Evolutionary conservation across 2,113 vertebrate species (phyloP), one percentile per base, ranked within the genome.

Genomic region (Gila orcuttii): DNA sequence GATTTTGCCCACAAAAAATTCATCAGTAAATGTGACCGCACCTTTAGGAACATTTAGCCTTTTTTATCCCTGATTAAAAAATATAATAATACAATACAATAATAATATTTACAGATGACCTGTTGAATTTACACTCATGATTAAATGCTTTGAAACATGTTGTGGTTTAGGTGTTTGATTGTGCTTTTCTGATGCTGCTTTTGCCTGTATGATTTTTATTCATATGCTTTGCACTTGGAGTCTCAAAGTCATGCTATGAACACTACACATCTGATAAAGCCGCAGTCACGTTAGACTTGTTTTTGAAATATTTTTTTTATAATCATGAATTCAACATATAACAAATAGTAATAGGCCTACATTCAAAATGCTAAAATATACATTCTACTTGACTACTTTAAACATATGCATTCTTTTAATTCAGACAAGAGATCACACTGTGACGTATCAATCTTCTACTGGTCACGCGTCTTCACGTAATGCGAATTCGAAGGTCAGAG

Each of bases 171-270:
- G 6, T 25, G 55, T 60, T 60, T 60, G 19, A 55, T 28, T 13
- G 12, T 52, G 7, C 25, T 28, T 28, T 57, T 28, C 19, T 23
- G 19, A 74, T 25, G n/a, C 42, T 47, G 42, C n/a, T 75, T 75
- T 50, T 75, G 12, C 73, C 10, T 17, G 7, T 42, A 71, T 71
- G 68, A 71, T 4, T 73, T 47, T 74, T 15, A 47, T 7, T 47
- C 11, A 28, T 47, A 45, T 25, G 42, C 71, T 74, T 50, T 75
- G 73, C 71, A 75, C 42, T 47, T 75, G 42, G 42, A 75, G n/a
- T 75, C 71, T 75, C 71, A 50, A 25, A 36, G 52, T 59, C 76
- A 33, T 78, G 52, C 19, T 59, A 23, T 12, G 19, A 59, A 59
- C 52, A 36, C 52, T 57, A 59, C 78, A 57, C 57, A 19, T 62